These are phyloP conservation scores for Amblyjoppa fuscipennis DNA, from an alignment of 2,888 invertebrate species.

Conservation along the genomic window DNA sequence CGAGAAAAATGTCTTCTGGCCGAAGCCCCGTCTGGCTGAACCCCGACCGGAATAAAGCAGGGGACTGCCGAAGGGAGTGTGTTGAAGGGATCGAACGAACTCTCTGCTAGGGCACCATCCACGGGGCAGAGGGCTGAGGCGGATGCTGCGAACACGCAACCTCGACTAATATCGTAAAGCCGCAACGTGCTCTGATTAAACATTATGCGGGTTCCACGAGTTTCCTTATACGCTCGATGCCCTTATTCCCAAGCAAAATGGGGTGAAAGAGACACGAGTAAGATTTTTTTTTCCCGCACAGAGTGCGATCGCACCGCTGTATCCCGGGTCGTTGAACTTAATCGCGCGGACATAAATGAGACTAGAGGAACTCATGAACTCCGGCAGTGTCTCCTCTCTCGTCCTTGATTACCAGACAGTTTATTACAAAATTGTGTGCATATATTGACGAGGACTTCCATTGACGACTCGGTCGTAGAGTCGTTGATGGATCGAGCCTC, in stretches of 20 bases:
- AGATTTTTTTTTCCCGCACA: conserved; percentile 44
- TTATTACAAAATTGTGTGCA: conserved; percentile 2
- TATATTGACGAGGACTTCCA: neutral
- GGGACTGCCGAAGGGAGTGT: conserved; percentile 50
- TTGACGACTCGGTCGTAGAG: neutral
- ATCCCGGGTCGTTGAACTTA: conserved; percentile 37
- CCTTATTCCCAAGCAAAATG: conserved; percentile 40
- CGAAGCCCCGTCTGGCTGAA: neutral
- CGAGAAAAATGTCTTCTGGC: conserved; percentile 17
- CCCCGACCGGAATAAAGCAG: conserved; percentile 41
- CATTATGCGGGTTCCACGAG: conserved; percentile 82
- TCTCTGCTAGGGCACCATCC: conserved; percentile 68
- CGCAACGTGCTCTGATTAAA: conserved; percentile 85
- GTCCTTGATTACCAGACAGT: neutral
- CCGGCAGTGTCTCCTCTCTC: neutral
- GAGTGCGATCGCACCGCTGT: conserved; percentile 32
- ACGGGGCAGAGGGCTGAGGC: conserved; percentile 57
- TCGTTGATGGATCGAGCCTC: neutral
- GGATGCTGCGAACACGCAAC: conserved; percentile 60
- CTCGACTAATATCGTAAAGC: conserved; percentile 84
- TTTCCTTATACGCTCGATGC: conserved; percentile 69
- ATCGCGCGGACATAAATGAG: conserved; percentile 43
- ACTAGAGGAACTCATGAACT: conserved; percentile 45
- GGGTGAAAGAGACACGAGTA: conserved; percentile 22
- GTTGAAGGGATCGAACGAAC: conserved; percentile 62